These are phyloP conservation scores for Zoanthus solanderi DNA, from an alignment of 92 coral and sea anemone genomes.

Conservation along the genomic window DNA sequence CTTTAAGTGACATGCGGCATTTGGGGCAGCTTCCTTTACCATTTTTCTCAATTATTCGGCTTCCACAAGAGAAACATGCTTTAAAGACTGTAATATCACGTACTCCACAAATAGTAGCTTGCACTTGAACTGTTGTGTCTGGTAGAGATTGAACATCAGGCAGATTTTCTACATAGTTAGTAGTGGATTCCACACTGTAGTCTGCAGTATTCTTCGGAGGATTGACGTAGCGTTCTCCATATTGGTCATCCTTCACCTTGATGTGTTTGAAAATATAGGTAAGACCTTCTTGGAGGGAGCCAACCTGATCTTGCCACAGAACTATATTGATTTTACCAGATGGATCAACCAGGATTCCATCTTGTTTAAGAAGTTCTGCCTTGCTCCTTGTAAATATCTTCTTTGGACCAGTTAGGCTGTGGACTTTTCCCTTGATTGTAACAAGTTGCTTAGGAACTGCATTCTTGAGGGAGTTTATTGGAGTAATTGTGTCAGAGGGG, in stretches of 20 bases:
- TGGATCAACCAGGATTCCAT: constrained; percentile 49
- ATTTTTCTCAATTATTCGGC: not conserved
- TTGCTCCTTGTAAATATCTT: constrained; percentile 54
- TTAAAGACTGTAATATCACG: constrained; percentile 11
- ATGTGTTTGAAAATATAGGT: constrained; percentile 47
- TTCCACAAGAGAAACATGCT: constrained; percentile 1
- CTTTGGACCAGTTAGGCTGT: constrained; percentile 40
- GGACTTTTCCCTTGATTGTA: constrained; percentile 58
- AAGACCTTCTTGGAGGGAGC: constrained; percentile 24
- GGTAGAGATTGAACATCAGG: constrained; percentile 54
- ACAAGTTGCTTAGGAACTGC: constrained; percentile 57
- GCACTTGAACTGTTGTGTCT: constrained; percentile 31
- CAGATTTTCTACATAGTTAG: constrained; percentile 20
- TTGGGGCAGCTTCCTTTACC: constrained; percentile 7
- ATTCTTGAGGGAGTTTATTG: constrained; percentile 41
- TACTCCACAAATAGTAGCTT: constrained; percentile 38
- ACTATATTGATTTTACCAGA: constrained; percentile 41
- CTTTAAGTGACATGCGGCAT: not conserved
- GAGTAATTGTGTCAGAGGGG: constrained; percentile 48
- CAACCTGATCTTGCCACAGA: constrained; percentile 43
- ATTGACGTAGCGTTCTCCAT: constrained; percentile 47
- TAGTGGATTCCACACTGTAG: constrained; percentile 22
- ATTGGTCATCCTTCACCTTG: constrained; percentile 37
- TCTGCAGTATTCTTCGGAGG: constrained; percentile 42
- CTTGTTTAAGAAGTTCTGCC: constrained; percentile 32